Evolutionary conservation across 2,113 vertebrate species (phyloP).

Genomic region (Cnemophilus loriae): DNA sequence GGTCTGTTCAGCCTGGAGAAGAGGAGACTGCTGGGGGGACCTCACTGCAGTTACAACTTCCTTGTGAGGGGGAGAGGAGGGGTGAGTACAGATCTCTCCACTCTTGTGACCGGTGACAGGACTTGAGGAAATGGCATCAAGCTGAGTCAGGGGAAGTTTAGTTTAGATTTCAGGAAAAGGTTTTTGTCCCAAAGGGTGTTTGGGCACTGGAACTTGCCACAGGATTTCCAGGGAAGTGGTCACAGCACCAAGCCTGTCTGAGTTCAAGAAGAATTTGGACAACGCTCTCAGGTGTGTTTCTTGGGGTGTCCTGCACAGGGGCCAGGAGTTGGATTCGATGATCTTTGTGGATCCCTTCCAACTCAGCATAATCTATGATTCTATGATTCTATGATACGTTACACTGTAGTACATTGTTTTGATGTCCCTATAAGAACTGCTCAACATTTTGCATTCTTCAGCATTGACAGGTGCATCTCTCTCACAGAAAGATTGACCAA

Average conservation of each 20-base stretch:
- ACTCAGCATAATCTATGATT: not conserved
- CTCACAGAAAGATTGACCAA: not conserved
- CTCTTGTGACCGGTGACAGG: not conserved
- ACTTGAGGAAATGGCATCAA: not conserved
- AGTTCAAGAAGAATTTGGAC: not conserved
- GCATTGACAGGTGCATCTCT: not conserved
- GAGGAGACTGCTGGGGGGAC: not conserved
- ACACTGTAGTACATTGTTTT: not conserved
- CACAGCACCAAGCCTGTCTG: not conserved
- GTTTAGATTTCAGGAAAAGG: not conserved
- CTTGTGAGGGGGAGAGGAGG: fast-evolving
- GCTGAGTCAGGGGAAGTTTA: not conserved
- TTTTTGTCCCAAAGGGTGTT: not conserved
- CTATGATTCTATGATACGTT: not conserved
- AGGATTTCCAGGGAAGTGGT: not conserved
- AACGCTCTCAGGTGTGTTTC: not conserved
- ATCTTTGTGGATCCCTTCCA: not conserved
- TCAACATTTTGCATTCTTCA: not conserved
- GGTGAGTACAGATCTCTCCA: too few species aligned
- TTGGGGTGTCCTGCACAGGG: not conserved
- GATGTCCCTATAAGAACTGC: not conserved
- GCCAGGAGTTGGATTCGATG: fast-evolving
- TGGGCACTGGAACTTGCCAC: not conserved
- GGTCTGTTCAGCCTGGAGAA: not conserved
- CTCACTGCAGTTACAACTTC: fast-evolving